Base-by-base conservation (phyloP, 1,140 invertebrate species). In the Heliconius hewitsoni region DNA sequence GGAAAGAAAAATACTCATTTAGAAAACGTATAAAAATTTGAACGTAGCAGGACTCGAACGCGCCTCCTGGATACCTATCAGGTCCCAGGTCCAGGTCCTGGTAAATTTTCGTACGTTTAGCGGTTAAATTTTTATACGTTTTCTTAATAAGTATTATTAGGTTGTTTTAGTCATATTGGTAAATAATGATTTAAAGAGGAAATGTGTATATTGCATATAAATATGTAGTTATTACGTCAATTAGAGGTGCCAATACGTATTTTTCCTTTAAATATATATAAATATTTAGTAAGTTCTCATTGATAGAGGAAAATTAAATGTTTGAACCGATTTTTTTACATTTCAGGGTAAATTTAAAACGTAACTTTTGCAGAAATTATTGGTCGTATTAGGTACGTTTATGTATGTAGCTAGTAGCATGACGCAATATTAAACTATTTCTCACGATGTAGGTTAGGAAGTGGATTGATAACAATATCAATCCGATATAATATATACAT, bases 391-490 rank as follows among this genome's bases (percentile, higher is more conserved):
- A 66, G 3, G 60, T 27, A 66, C 55, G 18, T 23, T 8, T 23
- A 3, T 46, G 6, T 16, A 34, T 60, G 6, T 37, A 30, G 30
- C 50, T 8, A 52, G 5, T n/a, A 55, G 46, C 34, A 77, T 77
- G 76, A 77, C 27, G 76, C 46, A 77, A 72, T 55, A 52, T 18
- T 52, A 34, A 16, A 71, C 42, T 71, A 55, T 77, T 77, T 72
- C 70, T 57, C 52, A 73, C 57, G 34, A 73, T 73, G 71, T 77
- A 77, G 71, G 55, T 78, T 57, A 78, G 50, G 71, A 78, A 78
- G 77, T 73, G 34, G 34, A 60, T 60, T 71, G 66, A 77, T 70
- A 71, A 77, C n/a, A 60, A 60, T 60, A 60, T 19, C 42, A 46
- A 46, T 46, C 5, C 42, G 3, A 5, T 46, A 46, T 4, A 46